Evolutionary conservation across 2,888 invertebrate genomes (phyloP).

Genomic region (Conistra vaccinii): DNA sequence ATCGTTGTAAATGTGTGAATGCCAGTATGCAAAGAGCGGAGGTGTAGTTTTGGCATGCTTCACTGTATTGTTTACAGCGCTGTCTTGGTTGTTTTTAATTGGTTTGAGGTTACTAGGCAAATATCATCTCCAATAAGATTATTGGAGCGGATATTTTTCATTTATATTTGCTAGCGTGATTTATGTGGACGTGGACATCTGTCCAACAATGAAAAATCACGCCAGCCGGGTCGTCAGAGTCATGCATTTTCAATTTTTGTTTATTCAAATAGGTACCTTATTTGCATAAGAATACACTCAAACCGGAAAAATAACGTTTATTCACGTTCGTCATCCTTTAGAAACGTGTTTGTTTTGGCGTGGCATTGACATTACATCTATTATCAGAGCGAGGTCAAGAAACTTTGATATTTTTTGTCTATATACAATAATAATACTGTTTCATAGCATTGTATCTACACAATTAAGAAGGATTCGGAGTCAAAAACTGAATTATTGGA

Average conservation of each 20-base stretch:
- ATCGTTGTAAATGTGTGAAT: no score
- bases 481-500: no score
- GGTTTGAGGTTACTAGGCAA: no score
- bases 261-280: conserved; percentile 33
- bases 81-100: no score
- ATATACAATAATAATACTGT: not conserved
- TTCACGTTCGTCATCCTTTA: conserved; percentile 29
- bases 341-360: conserved; percentile 31
- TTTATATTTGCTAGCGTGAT: no score
- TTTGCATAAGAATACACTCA: conserved; percentile 32
- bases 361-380: conserved; percentile 49
- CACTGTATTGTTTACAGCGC: no score
- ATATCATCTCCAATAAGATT: no score
- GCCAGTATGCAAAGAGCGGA: no score
- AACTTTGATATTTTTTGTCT: conserved; percentile 35
- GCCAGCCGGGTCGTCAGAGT: not conserved
- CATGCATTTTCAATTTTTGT: conserved; percentile 23
- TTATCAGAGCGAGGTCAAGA: conserved; percentile 55
- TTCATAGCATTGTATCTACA: not conserved
- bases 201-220: not conserved
- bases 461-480: no score
- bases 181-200: no score
- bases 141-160: no score
- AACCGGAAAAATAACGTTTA: conserved; percentile 12
- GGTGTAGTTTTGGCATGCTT: no score